A percentile compares a stretch with the other conserved stretches of the same genome.
Conservation (phyloP, 2,113 vertebrate genomes). For the Oxyruncus cristatus region DNA sequence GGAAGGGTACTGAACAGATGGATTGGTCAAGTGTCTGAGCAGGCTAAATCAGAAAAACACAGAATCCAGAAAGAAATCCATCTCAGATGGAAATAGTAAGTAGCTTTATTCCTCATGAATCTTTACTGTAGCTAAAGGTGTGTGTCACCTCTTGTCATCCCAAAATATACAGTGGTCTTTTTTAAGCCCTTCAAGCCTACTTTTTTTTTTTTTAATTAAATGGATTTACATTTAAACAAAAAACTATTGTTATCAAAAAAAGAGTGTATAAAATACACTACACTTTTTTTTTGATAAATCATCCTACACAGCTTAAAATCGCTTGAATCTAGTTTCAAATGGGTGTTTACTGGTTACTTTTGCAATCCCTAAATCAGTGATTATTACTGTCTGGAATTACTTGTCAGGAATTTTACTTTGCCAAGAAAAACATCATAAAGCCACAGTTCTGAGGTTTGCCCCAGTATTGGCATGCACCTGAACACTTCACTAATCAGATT, state of each 20-base stretch:
- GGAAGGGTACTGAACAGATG: background rate
- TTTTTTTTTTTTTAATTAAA: background rate
- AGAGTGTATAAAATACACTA: background rate
- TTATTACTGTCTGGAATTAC: background rate
- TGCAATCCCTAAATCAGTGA: background rate
- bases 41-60: conserved; percentile 37
- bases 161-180: background rate
- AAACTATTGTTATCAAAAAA: background rate
- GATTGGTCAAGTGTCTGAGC: conserved; percentile 18
- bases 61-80: background rate
- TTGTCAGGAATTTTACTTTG: background rate
- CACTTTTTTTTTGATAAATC: background rate
- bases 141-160: background rate
- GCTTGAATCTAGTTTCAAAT: background rate
- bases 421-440: background rate
- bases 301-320: background rate
- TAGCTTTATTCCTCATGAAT: background rate
- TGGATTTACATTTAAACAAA: background rate
- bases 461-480: background rate
- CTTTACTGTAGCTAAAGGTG: background rate
- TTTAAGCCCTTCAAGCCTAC: background rate
- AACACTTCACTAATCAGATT: background rate
- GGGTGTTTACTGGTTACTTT: background rate
- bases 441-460: background rate
- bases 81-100: background rate